These are phyloP conservation scores for Acleris sparsana DNA, from an alignment of 2,888 invertebrate species.

Conservation along the genomic window DNA sequence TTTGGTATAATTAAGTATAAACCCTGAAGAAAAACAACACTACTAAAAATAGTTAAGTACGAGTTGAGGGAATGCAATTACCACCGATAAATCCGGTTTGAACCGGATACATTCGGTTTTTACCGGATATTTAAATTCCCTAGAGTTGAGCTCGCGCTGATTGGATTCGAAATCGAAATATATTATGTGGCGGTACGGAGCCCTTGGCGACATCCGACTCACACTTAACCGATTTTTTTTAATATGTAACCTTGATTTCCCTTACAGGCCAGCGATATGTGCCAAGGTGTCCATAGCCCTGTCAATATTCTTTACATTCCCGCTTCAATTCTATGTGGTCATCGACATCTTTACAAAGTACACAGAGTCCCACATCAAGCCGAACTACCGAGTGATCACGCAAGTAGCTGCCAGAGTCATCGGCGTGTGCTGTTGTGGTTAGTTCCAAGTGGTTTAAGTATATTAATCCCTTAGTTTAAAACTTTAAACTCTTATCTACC, in stretches of 20 bases:
- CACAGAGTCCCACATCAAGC: conserved; percentile 86
- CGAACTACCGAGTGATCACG: conserved; percentile 53
- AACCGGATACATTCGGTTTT: too few species aligned
- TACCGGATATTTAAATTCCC: too few species aligned
- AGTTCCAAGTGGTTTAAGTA: conserved; percentile 40
- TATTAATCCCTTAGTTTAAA: conserved; percentile 16
- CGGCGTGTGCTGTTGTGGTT: conserved; percentile 75
- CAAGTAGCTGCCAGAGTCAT: conserved; percentile 59
- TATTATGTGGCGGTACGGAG: too few species aligned
- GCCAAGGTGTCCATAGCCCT: conserved; percentile 93
- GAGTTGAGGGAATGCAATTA: too few species aligned
- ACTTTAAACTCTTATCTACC: neutral
- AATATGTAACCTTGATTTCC: conserved; percentile 11
- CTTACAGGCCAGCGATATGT: conserved; percentile 87
- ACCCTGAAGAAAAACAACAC: too few species aligned
- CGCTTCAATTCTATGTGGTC: conserved; percentile 96
- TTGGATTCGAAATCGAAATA: too few species aligned
- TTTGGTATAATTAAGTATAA: too few species aligned
- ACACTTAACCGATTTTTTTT: too few species aligned
- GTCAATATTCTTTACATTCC: conserved; percentile 96
- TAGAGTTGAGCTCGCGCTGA: too few species aligned
- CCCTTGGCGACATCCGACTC: too few species aligned
- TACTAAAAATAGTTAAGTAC: too few species aligned
- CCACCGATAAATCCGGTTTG: too few species aligned
- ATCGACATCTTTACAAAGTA: conserved; percentile 93